These are phyloP conservation scores for Cataglyphis albicans DNA, from an alignment of 2,888 invertebrate species.

Conservation along the genomic window DNA sequence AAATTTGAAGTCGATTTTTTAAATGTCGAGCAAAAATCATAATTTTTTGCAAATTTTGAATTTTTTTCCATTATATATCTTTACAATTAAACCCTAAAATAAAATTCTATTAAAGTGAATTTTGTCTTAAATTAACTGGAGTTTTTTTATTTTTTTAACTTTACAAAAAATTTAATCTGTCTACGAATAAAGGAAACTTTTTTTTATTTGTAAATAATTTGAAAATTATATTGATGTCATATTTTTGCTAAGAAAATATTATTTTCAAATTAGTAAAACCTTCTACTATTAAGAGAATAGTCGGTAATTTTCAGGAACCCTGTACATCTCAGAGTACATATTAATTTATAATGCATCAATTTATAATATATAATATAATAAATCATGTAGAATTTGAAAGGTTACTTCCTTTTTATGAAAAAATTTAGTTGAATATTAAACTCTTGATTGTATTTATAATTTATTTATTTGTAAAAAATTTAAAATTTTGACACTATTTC, in stretches of 20 bases:
- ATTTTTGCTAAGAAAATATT: too few relatives aligned
- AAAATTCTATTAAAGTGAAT: too few relatives aligned
- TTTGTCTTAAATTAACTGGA: too few relatives aligned
- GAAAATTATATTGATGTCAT: background rate
- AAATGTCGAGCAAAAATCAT: background rate
- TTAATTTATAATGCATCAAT: constrained; percentile 30
- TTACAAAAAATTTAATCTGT: too few relatives aligned
- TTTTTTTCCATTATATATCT: background rate
- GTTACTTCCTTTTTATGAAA: background rate
- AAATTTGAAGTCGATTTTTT: background rate
- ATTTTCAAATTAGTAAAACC: too few relatives aligned
- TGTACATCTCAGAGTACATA: background rate
- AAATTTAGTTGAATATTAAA: background rate
- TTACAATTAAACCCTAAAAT: too few relatives aligned
- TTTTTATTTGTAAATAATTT: too few relatives aligned
- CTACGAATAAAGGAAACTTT: background rate
- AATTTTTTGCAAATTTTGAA: background rate
- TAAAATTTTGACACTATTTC: constrained; percentile 51
- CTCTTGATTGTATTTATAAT: constrained; percentile 6
- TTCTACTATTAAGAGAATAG: too few relatives aligned
- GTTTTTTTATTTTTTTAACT: too few relatives aligned
- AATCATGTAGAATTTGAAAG: constrained; percentile 4
- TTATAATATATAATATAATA: too few relatives aligned
- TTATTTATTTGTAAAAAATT: constrained; percentile 46
- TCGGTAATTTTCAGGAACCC: too few relatives aligned